Base-by-base conservation (phyloP, 2,797 vertebrate species). In the Rhincodon typus region DNA sequence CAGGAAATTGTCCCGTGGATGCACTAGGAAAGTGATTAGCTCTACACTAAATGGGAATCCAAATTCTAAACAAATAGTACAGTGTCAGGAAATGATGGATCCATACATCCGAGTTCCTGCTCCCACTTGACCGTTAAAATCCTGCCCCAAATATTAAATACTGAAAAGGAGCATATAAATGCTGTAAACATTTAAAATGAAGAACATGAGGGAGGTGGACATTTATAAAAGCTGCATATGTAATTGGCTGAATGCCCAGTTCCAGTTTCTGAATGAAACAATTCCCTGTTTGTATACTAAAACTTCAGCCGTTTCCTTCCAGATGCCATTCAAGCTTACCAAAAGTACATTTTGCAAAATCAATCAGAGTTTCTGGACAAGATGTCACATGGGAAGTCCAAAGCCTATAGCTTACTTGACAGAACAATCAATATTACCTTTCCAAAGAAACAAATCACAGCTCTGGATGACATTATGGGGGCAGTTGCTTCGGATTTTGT, bases 291-390 rank as follows among this genome's bases (percentile, higher is more conserved):
- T 69, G 62, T 42, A 25, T 67, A n/a, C 21, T 13, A 21, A 95
- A 95, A 53, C 53, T 74, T 50, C 30, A n/a, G 30, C 2, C 25
- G 0, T 69, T 95, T 13, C 67, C 94, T 91, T 95, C 13, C 70
- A 96, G 96, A 88, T 38, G 70, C 23, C 66, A 50, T 96, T 95
- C 27, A 70, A 57, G 0, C 3, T 38, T 95, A 91, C 70, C 95
- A 74, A 70, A 5, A 91, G 62, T 46, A 7, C 19, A 50, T 93
- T 34, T 23, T 25, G 27, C 53, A 12, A 25, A 42, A 42, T 42
- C 10, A 6, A 67, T n/a, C 72, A 84, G 46, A 21, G 15, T 87
- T 12, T 19, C 67, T 25, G 34, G 50, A 53, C n/a, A 46, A 62
- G 34, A 10, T 38, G 21, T 79, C 42, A 42, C 74, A 30, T 67